Evolutionary conservation across 2,113 vertebrate species (phyloP), one percentile per base, ranked within the genome.

Genomic region (Etheostoma spectabile): DNA sequence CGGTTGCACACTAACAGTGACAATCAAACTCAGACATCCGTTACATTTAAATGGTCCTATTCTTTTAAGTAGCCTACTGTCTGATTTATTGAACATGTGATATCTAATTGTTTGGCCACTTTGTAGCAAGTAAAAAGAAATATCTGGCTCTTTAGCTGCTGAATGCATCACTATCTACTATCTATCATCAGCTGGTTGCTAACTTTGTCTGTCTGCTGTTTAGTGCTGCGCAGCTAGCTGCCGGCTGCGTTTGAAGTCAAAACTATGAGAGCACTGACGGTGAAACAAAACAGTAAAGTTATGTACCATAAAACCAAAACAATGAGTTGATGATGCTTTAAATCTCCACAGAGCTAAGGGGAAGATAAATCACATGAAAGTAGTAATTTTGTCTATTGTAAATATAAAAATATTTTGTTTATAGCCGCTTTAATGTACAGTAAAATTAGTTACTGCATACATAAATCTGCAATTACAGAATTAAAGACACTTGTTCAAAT

Each of bases 1-100:
- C 46, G 33, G 79, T 35, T 73, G 76, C 57, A 62, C 46, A 67
- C 45, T 24, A 62, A 73, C n/a, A 24, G 13, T 24, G 42, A 49
- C 8, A 24, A 49, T 62, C 27, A 65, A 21, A 65, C 18, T 49
- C 42, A 85, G 38, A 84, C 38, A 64, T 19, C 6, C 38, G 59
- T 38, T 42, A 52, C 8, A 78, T 51, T n/a, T 21, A 56, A 67
- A 48, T 7, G 27, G 3, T 35, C 22, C 7, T 21, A 4, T 16
- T 51, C 11, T 62, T 35, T 51, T 4, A 73, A 27, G 4, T 21
- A 42, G 10, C 10, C 10, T 42, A 11, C 27, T 18, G 10, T 62
- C 33, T 62, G 8, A 30, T 72, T 49, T 16, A 57, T 49, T 33
- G 62, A 45, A 35, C 30, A 18, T 61, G 46, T n/a, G 11, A 21